Evolutionary conservation across 2,113 vertebrate species (phyloP).

Genomic region (Hystrix cristata): DNA sequence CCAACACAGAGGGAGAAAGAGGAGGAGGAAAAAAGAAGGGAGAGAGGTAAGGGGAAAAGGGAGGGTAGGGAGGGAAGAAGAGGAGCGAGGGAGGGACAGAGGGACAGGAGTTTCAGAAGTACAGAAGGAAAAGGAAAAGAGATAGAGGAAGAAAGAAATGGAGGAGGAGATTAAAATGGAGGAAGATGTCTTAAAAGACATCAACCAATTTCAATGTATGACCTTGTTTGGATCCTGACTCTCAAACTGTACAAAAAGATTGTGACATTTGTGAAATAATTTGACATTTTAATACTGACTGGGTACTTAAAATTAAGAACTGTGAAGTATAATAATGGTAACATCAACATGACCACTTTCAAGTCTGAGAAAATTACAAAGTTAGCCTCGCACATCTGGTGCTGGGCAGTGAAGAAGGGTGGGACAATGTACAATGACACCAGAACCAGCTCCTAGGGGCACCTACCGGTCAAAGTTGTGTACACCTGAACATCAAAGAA

Average conservation of each 20-base stretch:
- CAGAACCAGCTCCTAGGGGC: not conserved
- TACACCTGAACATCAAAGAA: not conserved
- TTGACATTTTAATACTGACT: not conserved
- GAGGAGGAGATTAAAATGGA: no score
- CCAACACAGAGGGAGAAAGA: not conserved
- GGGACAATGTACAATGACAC: not conserved
- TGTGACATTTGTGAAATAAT: not conserved
- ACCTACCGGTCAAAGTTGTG: not conserved
- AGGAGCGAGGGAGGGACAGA: rapidly evolving
- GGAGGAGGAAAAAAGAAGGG: not conserved
- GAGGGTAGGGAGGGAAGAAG: rapidly evolving
- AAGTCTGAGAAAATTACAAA: conserved; percentile 26
- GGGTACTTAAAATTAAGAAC: not conserved
- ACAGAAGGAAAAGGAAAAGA: not conserved
- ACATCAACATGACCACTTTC: not conserved
- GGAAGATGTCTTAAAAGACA: not conserved
- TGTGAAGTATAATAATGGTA: not conserved
- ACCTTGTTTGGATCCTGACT: not conserved
- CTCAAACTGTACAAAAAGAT: not conserved
- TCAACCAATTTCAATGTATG: not conserved
- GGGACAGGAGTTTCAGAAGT: not conserved
- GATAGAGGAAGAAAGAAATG: rapidly evolving
- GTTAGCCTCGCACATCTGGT: not conserved
- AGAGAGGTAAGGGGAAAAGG: not conserved
- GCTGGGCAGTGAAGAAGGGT: not conserved